Conservation (phyloP, 2,797 vertebrate genomes). For the Lutra lutra region DNA sequence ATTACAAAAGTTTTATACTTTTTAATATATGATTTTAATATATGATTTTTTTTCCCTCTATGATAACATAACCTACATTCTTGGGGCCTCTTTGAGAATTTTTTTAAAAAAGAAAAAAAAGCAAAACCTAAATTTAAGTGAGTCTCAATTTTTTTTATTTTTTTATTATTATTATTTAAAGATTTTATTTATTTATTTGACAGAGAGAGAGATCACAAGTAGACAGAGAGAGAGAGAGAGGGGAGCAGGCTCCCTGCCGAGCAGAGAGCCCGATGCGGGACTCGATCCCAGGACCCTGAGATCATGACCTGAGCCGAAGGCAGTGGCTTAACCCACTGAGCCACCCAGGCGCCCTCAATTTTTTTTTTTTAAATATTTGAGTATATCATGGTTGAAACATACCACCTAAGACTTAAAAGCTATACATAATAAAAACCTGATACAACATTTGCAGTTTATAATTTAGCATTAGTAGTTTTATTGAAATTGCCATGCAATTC, state of each 20-base stretch:
- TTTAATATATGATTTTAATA: not conserved
- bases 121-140: not conserved
- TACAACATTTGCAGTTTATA: not conserved
- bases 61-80: not conserved
- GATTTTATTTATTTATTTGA: too few relatives aligned
- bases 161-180: too few relatives aligned
- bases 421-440: not conserved
- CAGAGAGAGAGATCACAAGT: too few relatives aligned
- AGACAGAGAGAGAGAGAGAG: too few relatives aligned
- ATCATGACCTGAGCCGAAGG: too few relatives aligned
- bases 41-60: not conserved
- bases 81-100: not conserved
- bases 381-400: not conserved
- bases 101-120: not conserved
- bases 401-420: not conserved
- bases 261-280: too few relatives aligned
- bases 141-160: not conserved
- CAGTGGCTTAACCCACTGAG: too few relatives aligned
- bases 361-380: not conserved
- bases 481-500: not conserved
- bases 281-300: too few relatives aligned
- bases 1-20: not conserved
- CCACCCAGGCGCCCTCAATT: too few relatives aligned
- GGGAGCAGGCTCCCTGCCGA: too few relatives aligned
- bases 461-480: not conserved